Evolutionary conservation across 2,113 vertebrate genomes (phyloP).

Genomic region (Lampris incognitus): DNA sequence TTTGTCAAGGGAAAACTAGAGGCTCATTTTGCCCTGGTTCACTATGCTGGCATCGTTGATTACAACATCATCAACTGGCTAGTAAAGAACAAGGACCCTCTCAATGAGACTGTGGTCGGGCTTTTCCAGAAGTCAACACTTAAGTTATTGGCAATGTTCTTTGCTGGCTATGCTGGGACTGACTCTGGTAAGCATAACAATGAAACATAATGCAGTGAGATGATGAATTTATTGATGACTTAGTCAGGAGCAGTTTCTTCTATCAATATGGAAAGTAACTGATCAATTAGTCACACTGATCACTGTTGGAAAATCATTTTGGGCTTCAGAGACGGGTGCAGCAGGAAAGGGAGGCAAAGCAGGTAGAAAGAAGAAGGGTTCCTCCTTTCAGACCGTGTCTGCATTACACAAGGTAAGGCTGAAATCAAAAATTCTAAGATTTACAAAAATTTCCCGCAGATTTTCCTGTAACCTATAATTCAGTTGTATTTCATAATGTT

Average conservation of each 20-base stretch:
- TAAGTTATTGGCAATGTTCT: conserved; percentile 80
- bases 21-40: conserved; percentile 84
- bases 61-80: conserved; percentile 87
- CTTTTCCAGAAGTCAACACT: conserved; percentile 86
- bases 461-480: no score
- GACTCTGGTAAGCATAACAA: conserved; percentile 60
- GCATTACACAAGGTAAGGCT: conserved; percentile 81
- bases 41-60: conserved; percentile 86
- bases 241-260: no score
- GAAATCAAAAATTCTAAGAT: no score
- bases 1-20: conserved; percentile 76
- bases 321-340: background rate
- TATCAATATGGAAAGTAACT: no score
- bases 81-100: conserved; percentile 87
- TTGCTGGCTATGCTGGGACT: conserved; percentile 79
- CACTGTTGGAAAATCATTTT: no score
- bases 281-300: no score
- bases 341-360: conserved; percentile 66
- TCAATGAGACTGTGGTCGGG: conserved; percentile 87
- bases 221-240: no score
- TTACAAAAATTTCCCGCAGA: no score
- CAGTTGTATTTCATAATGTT: no score
- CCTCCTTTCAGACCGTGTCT: conserved; percentile 85
- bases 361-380: conserved; percentile 80
- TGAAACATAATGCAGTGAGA: no score